A percentile compares a stretch with the other conserved stretches of the same genome.
These are phyloP conservation scores for Spinus olivaceus DNA, from an alignment of 2,797 vertebrate genomes.

Conservation along the genomic window DNA sequence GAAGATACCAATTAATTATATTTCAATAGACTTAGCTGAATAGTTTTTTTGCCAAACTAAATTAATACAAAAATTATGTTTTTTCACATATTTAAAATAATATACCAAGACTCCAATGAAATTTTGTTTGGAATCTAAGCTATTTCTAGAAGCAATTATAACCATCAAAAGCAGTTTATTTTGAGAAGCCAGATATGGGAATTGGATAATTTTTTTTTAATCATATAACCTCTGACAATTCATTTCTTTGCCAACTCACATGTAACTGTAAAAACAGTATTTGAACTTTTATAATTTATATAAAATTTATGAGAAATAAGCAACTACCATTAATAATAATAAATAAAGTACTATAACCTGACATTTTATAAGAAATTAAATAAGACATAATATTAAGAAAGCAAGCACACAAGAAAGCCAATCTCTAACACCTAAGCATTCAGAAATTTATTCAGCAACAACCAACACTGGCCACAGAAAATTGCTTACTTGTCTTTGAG, in stretches of 20 bases:
- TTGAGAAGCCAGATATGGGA: background rate
- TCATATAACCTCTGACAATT: background rate
- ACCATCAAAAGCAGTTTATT: rapidly evolving
- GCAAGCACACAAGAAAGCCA: background rate
- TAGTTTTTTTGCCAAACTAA: background rate
- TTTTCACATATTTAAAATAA: background rate
- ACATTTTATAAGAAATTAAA: background rate
- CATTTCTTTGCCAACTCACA: background rate
- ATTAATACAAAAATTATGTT: background rate
- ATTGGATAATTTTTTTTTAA: background rate
- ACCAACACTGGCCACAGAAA: background rate
- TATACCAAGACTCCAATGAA: background rate
- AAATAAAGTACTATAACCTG: background rate
- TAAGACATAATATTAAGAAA: background rate
- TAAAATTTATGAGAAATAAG: background rate
- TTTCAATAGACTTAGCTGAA: background rate
- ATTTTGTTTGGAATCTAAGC: background rate
- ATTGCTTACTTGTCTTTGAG: background rate
- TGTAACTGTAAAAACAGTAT: background rate
- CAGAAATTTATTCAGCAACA: background rate
- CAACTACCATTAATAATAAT: background rate
- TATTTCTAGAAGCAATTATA: background rate
- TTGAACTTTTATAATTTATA: background rate
- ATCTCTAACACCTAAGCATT: background rate
- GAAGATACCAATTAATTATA: background rate